Conservation (phyloP, 2,888 invertebrate species). For the Dascillus cervinus region DNA sequence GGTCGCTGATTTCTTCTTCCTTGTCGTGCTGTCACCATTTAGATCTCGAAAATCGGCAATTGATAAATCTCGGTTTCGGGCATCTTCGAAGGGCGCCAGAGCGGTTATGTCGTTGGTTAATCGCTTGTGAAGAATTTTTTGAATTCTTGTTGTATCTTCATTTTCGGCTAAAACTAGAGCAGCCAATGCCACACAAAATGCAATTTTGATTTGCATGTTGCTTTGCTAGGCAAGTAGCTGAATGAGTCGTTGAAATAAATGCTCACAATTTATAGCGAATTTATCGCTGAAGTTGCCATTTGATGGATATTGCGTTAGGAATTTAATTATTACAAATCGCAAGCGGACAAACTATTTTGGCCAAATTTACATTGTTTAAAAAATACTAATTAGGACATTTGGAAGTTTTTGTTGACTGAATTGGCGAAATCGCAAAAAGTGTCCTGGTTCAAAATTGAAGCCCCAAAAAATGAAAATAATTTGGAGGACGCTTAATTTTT, state of each 20-base stretch:
- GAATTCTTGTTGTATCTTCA: no score
- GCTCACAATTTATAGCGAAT: constrained; percentile 7
- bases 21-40: constrained; percentile 16
- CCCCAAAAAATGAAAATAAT: no score
- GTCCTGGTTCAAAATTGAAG: no score
- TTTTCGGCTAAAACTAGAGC: constrained; percentile 9
- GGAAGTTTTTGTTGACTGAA: no score
- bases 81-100: constrained; percentile 1
- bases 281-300: constrained; percentile 3
- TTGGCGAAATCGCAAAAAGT: no score
- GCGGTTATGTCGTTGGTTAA: background rate
- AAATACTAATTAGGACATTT: no score
- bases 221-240: constrained; percentile 7
- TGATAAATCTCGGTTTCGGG: constrained; percentile 1
- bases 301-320: background rate
- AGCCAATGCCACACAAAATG: constrained; percentile 8
- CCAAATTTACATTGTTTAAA: no score
- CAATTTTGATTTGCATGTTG: constrained; percentile 17
- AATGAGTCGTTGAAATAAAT: constrained; percentile 1
- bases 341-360: no score
- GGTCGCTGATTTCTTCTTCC: constrained; percentile 38
- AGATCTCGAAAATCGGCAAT: no score
- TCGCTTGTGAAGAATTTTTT: background rate
- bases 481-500: no score
- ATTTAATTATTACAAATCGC: no score